Conservation (phyloP, 2,888 invertebrate species). For the Pristionchus japonicus region DNA sequence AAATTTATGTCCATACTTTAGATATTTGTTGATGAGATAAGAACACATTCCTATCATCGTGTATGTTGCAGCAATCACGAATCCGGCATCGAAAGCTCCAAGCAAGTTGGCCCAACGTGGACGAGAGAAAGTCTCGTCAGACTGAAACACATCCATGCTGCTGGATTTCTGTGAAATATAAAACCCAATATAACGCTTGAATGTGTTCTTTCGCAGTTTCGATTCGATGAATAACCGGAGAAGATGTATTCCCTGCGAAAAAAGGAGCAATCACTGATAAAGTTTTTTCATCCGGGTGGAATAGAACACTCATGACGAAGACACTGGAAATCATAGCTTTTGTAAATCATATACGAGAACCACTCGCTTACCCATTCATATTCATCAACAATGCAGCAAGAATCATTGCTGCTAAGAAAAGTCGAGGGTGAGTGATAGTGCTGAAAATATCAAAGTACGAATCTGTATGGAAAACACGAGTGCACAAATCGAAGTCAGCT, state of each 20-base stretch:
- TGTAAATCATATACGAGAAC: neutral
- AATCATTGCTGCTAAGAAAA: neutral
- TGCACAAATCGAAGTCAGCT: neutral
- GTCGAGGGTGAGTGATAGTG: neutral
- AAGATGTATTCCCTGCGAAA: neutral
- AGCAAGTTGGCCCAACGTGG: neutral
- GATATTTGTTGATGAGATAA: neutral
- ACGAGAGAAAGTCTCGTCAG: neutral
- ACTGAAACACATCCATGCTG: neutral
- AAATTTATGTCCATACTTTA: neutral
- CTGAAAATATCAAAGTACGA: neutral
- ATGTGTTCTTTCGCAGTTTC: neutral
- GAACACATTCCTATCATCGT: neutral
- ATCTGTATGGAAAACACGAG: neutral
- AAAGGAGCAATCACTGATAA: neutral
- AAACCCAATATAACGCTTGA: neutral
- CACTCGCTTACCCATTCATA: neutral
- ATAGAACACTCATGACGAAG: neutral
- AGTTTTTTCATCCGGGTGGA: neutral
- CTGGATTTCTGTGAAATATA: neutral
- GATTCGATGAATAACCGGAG: neutral
- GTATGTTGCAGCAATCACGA: neutral
- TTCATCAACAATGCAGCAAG: neutral
- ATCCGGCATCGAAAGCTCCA: neutral
- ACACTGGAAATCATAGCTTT: neutral